These are phyloP conservation scores for Chrysaora quinquecirrha DNA, from an alignment of 30 jellyfish, hydroid and myxozoan genomes.

Conservation along the genomic window DNA sequence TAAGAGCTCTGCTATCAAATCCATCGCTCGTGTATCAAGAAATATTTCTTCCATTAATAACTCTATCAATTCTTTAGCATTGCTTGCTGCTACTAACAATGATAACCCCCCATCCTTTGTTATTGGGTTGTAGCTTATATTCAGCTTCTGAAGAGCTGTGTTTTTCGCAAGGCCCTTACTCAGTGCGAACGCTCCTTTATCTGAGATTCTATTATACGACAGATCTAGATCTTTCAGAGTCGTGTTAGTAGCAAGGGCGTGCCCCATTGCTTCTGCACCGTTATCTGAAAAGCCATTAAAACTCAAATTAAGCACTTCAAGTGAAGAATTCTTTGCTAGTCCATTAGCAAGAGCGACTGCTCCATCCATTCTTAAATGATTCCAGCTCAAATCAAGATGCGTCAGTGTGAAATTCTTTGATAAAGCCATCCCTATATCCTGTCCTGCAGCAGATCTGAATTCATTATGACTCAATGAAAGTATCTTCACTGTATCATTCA, in stretches of 20 bases:
- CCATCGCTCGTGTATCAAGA: slow-evolving; percentile 51
- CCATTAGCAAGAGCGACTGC: slow-evolving; percentile 70
- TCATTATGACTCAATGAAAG: slow-evolving; percentile 70
- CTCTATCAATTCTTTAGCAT: slow-evolving; percentile 55
- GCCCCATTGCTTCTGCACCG: slow-evolving; percentile 79
- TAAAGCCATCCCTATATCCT: slow-evolving; percentile 38
- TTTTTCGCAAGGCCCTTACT: slow-evolving; percentile 67
- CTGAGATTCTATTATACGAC: slow-evolving; percentile 76
- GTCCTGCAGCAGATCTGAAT: slow-evolving; percentile 57
- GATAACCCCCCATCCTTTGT: slow-evolving; percentile 69
- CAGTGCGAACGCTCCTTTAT: slow-evolving; percentile 68
- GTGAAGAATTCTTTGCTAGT: slow-evolving; percentile 49
- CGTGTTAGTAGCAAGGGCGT: slow-evolving; percentile 44
- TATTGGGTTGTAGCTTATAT: slow-evolving; percentile 79
- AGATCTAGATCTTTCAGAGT: slow-evolving; percentile 63
- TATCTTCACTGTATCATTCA: slow-evolving; percentile 42
- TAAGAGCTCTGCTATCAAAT: slow-evolving; percentile 23
- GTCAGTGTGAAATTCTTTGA: slow-evolving; percentile 30
- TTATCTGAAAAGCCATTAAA: slow-evolving; percentile 80
- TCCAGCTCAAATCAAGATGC: slow-evolving; percentile 82
- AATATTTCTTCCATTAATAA: slow-evolving; percentile 61
- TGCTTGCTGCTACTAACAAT: slow-evolving; percentile 46
- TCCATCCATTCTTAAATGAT: slow-evolving; percentile 71
- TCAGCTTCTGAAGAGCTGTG: slow-evolving; percentile 48
- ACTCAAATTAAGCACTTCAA: slow-evolving; percentile 49